These are phyloP conservation scores for Montipora cactus DNA, from an alignment of 64 coral and sea anemone species.

Conservation along the genomic window DNA sequence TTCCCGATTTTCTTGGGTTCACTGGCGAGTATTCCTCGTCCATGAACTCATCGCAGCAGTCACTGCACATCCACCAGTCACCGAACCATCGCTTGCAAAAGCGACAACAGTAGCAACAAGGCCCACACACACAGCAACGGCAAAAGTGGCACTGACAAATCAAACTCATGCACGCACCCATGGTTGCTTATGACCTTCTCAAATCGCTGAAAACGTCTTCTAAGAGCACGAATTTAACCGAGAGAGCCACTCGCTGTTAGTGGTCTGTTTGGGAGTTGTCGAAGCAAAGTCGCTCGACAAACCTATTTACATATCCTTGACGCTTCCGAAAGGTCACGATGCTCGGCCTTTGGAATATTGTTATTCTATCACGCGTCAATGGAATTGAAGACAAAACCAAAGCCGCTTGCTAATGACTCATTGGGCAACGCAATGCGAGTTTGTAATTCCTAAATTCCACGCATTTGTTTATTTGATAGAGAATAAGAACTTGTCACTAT, in stretches of 20 bases:
- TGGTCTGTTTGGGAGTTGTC: background rate
- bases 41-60: slow-evolving; percentile 86
- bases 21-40: slow-evolving; percentile 76
- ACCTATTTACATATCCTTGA: background rate
- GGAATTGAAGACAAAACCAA: slow-evolving; percentile 20
- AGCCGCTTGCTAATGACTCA: background rate
- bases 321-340: slow-evolving; percentile 16
- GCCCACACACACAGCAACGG: slow-evolving; percentile 79
- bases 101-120: slow-evolving; percentile 72
- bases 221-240: background rate
- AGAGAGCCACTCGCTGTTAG: background rate
- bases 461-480: background rate
- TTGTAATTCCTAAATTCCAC: slow-evolving; percentile 3
- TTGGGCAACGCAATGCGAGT: background rate
- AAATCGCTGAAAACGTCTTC: too few relatives aligned
- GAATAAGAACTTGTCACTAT: background rate
- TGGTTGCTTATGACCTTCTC: background rate
- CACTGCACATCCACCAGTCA: slow-evolving; percentile 97
- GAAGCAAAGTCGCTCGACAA: background rate
- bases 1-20: slow-evolving; percentile 61
- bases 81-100: slow-evolving; percentile 85
- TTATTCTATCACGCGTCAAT: slow-evolving; percentile 17
- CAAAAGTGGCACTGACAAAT: slow-evolving; percentile 89
- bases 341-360: slow-evolving; percentile 6
- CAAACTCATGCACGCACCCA: slow-evolving; percentile 88